Evolutionary conservation across 1,140 invertebrate genomes (phyloP).

Genomic region (Neodiprion virginianus): DNA sequence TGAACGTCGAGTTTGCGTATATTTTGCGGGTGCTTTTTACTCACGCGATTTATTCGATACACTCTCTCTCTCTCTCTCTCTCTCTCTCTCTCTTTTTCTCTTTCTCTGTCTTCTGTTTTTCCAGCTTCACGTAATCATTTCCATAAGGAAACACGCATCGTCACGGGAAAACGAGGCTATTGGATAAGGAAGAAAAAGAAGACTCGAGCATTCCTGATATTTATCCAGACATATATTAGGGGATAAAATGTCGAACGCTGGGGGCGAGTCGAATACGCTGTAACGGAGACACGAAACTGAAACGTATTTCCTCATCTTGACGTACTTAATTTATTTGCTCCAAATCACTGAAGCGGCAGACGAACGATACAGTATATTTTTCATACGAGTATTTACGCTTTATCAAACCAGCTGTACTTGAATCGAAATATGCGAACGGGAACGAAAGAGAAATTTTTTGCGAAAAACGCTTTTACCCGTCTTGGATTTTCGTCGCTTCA

Average conservation of each 20-base stretch:
- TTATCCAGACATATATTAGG: not conserved
- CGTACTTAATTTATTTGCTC: not conserved
- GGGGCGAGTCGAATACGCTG: not conserved
- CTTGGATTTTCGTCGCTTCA: no score
- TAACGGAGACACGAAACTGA: not conserved
- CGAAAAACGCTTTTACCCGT: no score
- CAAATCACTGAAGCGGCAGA: no score
- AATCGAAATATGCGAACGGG: no score
- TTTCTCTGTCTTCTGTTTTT: not conserved
- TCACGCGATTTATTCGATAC: no score
- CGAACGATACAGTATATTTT: no score
- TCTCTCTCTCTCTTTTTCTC: not conserved
- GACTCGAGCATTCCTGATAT: not conserved
- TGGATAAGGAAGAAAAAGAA: not conserved
- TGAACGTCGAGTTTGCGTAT: no score
- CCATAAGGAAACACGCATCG: not conserved
- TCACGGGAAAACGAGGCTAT: not conserved
- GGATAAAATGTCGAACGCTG: slow-evolving; percentile 4
- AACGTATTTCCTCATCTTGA: not conserved
- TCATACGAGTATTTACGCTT: no score
- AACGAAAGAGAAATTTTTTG: no score
- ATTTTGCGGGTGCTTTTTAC: no score
- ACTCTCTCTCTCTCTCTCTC: not conserved
- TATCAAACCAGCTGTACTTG: no score
- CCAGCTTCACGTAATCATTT: not conserved